Evolutionary conservation across 1,140 invertebrate species (phyloP), one percentile per base, ranked within the genome.

Genomic region (Drosophila malerkotliana): DNA sequence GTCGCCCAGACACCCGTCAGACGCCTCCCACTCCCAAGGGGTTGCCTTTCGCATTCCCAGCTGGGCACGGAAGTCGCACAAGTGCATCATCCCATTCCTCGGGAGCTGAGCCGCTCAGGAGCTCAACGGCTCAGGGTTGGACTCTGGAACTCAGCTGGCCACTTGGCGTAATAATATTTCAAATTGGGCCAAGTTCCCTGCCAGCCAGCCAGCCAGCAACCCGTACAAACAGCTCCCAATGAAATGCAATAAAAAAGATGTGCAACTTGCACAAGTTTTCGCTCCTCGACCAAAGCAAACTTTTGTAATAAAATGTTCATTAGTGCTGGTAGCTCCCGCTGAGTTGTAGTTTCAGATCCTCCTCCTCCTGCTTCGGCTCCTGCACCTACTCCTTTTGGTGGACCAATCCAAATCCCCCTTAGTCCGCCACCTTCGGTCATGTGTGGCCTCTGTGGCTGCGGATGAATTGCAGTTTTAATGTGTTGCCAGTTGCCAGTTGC

Each of bases 231-330:
- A 18, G 24, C 52, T 32, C n/a, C 53, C 62, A 66, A 76, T 76
- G 80, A 76, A 83, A 77, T 73, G 81, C 72, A 67, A 81, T 81
- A 66, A 77, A 85, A 84, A 60, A 37, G 52, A 57, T 47, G 58
- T 56, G 61, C 44, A 60, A 76, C 47, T 32, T 60, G 30, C 56
- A 66, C 51, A 77, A 72, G 62, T 72, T 87, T 77, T 80, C 24
- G 45, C 64, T 61, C 47, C 48, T 72, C 39, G 71, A 61, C 47
- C 37, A 73, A 44, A 47, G 58, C 37, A 79, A 85, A 85, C 82
- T 85, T 85, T 85, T 82, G 82, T 75, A 85, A 85, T 85, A 85
- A 85, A 85, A 85, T 87, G 82, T 85, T 85, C 82, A 85, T 85
- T 85, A 85, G 82, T 85, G 82, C 66, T 56, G 61, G 74, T 48